phyloP scores from a whole-genome alignment of 2,888 invertebrate genomes.

The Drosophila kuntzei region DNA sequence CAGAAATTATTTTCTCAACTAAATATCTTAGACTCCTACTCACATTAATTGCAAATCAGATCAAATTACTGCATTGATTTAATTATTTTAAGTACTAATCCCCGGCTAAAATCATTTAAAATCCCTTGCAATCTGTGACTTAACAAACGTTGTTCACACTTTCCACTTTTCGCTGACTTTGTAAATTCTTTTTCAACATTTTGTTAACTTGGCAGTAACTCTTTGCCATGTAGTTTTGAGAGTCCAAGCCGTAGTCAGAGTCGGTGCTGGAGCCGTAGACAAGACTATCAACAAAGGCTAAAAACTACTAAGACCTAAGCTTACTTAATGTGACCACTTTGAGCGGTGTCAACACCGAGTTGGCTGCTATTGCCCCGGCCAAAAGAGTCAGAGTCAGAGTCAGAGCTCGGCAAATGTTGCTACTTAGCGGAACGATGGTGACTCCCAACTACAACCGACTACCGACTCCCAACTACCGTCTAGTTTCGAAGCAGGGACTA shows the following conservation, averaged over 20 bases:
- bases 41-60: neutral
- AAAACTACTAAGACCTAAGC: slow-evolving; percentile 80
- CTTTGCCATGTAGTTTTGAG: slow-evolving; percentile 6
- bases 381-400: slow-evolving; percentile 9
- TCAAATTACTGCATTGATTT: slow-evolving; percentile 25
- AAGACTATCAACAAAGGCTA: slow-evolving; percentile 63
- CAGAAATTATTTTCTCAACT: neutral
- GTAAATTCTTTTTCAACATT: slow-evolving; percentile 22
- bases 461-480: neutral
- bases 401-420: slow-evolving; percentile 49
- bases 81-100: slow-evolving; percentile 21
- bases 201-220: slow-evolving; percentile 11
- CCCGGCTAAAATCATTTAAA: slow-evolving; percentile 17
- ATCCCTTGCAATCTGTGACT: slow-evolving; percentile 17
- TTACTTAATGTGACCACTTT: slow-evolving; percentile 81
- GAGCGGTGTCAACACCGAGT: slow-evolving; percentile 69
- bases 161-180: slow-evolving; percentile 20
- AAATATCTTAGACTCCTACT: neutral
- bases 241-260: slow-evolving; percentile 2
- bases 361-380: slow-evolving; percentile 20
- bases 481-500: slow-evolving; percentile 16
- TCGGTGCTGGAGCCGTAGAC: neutral
- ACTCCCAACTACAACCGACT: slow-evolving; percentile 10
- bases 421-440: slow-evolving; percentile 41
- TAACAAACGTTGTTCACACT: slow-evolving; percentile 24